A percentile compares a stretch with the other conserved stretches of the same genome.
Conservation (phyloP, 2,888 invertebrate species). For the Branchipolynoe longqiensis region DNA sequence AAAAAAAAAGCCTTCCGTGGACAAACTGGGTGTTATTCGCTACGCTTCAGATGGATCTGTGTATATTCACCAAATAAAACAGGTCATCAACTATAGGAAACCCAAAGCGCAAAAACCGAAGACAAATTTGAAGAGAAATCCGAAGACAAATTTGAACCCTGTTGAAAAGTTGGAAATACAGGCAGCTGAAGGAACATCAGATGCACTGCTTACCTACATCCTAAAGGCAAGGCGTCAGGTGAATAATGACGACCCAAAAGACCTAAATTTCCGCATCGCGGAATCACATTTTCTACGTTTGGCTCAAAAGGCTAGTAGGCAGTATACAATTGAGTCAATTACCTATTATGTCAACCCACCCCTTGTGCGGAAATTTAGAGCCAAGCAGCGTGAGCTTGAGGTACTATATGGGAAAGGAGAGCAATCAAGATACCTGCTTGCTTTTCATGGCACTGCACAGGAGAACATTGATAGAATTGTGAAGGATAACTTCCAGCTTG, state of each 20-base stretch:
- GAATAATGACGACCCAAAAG: constrained; percentile 20
- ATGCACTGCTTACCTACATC: background rate
- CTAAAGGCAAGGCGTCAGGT: constrained; percentile 23
- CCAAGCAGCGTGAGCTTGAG: constrained; percentile 46
- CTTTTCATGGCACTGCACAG: constrained; percentile 63
- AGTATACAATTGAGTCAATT: constrained; percentile 42
- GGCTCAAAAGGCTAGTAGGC: background rate
- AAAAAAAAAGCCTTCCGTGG: background rate
- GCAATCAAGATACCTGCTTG: constrained; percentile 52
- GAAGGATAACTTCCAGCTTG: background rate
- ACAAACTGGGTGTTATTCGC: background rate
- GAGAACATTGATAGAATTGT: constrained; percentile 57
- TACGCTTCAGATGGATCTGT: background rate
- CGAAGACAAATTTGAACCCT: too few relatives aligned
- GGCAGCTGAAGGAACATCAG: background rate
- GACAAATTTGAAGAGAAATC: background rate
- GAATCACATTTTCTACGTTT: constrained; percentile 63
- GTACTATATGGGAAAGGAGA: constrained; percentile 32
- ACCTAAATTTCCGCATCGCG: constrained; percentile 61
- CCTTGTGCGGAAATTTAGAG: constrained; percentile 52
- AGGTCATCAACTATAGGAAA: background rate
- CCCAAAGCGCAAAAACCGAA: background rate
- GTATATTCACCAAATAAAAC: background rate
- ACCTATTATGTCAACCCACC: constrained; percentile 63
- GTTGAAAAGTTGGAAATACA: background rate